These are phyloP conservation scores for Xenopus borealis DNA, from an alignment of 2,113 vertebrate genomes.

Conservation along the genomic window DNA sequence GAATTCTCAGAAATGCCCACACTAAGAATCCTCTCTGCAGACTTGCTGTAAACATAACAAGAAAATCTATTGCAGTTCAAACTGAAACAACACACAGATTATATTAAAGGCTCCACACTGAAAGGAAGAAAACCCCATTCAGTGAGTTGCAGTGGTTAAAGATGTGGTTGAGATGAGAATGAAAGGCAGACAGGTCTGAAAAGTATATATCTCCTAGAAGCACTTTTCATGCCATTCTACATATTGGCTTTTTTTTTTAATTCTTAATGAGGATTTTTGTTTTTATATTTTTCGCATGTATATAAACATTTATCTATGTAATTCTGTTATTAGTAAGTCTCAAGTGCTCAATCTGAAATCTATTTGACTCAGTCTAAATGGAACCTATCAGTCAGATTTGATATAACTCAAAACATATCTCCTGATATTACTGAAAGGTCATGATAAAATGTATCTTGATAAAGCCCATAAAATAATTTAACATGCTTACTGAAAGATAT, in stretches of 20 bases:
- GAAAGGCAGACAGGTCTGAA: background rate
- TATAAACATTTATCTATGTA: background rate
- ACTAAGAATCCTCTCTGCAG: background rate
- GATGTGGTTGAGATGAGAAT: background rate
- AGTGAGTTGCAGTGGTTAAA: background rate
- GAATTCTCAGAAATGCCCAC: background rate
- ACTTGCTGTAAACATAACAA: background rate
- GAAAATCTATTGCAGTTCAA: slow-evolving; percentile 4
- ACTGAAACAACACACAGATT: background rate
- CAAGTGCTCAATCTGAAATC: background rate
- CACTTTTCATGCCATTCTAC: background rate
- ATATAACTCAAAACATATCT: background rate
- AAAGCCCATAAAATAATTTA: background rate
- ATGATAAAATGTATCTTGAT: background rate
- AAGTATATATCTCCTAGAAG: background rate
- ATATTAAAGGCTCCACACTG: background rate
- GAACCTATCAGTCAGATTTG: background rate
- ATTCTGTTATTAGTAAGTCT: background rate
- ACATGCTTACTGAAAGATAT: too few relatives aligned
- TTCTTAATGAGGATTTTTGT: background rate
- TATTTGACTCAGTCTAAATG: background rate
- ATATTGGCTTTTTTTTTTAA: background rate
- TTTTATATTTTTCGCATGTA: too few relatives aligned
- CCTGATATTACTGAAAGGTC: background rate
- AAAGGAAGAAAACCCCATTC: background rate